phyloP scores from a whole-genome alignment of 64 coral and sea anemone species.

The Catalaphyllia jardinei region DNA sequence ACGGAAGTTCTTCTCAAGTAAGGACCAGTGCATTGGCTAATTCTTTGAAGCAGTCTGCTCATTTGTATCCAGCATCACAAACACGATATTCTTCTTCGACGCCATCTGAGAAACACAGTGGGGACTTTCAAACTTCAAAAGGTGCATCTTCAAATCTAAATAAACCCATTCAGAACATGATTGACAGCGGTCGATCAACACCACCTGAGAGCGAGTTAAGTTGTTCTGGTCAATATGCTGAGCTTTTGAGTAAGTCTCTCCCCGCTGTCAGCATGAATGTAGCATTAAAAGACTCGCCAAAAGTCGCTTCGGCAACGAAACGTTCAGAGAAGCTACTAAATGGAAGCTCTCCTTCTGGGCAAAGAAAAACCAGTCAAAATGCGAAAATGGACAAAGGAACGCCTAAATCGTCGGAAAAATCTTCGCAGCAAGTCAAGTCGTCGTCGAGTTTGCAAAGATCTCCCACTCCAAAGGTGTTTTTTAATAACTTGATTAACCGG shows the following conservation, averaged over 20 bases:
- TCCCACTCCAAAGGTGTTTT: constrained; percentile 27
- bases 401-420: neutral
- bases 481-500: constrained; percentile 40
- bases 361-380: constrained; percentile 3
- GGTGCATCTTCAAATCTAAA: neutral
- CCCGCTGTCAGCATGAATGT: neutral
- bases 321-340: neutral
- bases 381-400: neutral
- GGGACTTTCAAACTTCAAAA: neutral
- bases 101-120: neutral
- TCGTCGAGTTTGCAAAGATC: constrained; percentile 23
- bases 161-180: neutral
- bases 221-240: neutral
- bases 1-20: constrained; percentile 20
- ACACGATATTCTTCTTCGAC: neutral
- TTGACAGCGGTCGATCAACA: neutral
- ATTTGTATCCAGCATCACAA: constrained; percentile 2
- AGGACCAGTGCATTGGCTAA: constrained; percentile 78
- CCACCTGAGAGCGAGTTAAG: neutral
- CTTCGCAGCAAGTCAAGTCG: neutral
- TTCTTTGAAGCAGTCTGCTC: constrained; percentile 50
- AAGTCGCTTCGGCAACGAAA: neutral
- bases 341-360: neutral
- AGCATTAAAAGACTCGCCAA: neutral
- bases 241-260: constrained; percentile 22